Conservation (phyloP, 2,888 invertebrate genomes). For the Limulus polyphemus region DNA sequence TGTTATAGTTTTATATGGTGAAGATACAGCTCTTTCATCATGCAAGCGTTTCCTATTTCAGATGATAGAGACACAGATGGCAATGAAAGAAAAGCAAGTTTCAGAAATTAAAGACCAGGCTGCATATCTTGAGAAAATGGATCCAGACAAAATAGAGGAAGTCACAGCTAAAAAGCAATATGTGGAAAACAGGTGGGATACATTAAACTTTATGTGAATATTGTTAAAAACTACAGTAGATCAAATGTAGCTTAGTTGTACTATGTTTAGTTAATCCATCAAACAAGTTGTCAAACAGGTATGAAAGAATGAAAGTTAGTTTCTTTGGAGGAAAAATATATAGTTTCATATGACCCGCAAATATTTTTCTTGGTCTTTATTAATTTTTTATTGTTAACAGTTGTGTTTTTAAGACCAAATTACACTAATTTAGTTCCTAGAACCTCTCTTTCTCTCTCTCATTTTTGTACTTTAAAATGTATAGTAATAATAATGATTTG, state of each 20-base stretch:
- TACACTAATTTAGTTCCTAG: not conserved
- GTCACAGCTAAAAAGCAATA: slow-evolving; percentile 87
- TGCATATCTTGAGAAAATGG: slow-evolving; percentile 79
- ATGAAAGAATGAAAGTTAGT: no score
- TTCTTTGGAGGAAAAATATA: no score
- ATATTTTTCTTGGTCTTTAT: no score
- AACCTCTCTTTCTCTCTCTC: not conserved
- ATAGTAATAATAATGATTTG: not conserved
- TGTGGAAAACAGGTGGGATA: slow-evolving; percentile 63
- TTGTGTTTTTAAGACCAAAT: no score
- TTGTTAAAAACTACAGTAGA: no score
- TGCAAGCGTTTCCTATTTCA: slow-evolving; percentile 19
- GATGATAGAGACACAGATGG: slow-evolving; percentile 96
- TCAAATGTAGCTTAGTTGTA: no score
- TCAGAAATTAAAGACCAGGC: slow-evolving; percentile 91
- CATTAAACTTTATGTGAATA: not conserved
- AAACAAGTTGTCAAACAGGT: no score
- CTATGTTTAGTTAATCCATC: no score
- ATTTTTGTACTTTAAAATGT: not conserved
- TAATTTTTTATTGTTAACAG: no score
- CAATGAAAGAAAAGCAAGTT: slow-evolving; percentile 80
- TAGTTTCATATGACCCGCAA: no score
- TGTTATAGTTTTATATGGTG: no score
- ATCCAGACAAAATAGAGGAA: slow-evolving; percentile 91
- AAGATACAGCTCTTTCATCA: no score